Conservation (phyloP, 2,888 invertebrate genomes). For the Dasypolia templi region DNA sequence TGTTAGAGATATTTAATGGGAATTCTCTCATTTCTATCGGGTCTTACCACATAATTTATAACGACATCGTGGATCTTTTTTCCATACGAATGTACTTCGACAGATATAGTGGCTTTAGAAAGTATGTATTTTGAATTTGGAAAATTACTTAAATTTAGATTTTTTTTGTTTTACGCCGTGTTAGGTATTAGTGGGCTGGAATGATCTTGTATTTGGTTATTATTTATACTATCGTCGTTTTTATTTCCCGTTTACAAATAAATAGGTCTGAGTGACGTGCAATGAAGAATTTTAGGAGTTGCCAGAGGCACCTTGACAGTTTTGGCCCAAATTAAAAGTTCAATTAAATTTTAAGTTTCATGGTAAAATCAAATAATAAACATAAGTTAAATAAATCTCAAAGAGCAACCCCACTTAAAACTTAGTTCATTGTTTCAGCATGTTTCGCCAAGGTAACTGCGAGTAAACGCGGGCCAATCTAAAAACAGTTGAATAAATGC, state of each 20-base stretch:
- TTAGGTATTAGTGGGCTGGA: background rate
- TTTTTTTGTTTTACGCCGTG: slow-evolving; percentile 29
- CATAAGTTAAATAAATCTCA: background rate
- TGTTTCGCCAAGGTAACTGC: slow-evolving; percentile 20
- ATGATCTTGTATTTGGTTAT: background rate
- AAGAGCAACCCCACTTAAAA: slow-evolving; percentile 15
- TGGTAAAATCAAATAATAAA: background rate
- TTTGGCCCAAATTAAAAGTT: too few species aligned
- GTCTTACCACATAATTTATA: slow-evolving; percentile 86
- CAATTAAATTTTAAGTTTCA: too few species aligned
- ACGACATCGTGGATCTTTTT: slow-evolving; percentile 83
- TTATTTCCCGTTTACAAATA: too few species aligned
- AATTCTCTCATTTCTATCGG: slow-evolving; percentile 88
- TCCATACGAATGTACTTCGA: slow-evolving; percentile 84
- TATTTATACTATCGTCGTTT: too few species aligned
- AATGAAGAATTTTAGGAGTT: too few species aligned
- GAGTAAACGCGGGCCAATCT: slow-evolving; percentile 37
- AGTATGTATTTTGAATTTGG: slow-evolving; percentile 68
- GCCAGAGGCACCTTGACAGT: too few species aligned
- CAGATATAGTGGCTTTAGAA: slow-evolving; percentile 76
- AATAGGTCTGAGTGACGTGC: too few species aligned
- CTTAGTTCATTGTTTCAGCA: slow-evolving; percentile 22
- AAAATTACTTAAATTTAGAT: slow-evolving; percentile 48
- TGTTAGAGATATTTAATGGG: slow-evolving; percentile 86
- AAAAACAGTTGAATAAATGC: slow-evolving; percentile 57